Evolutionary conservation across 2,888 invertebrate genomes (phyloP).

Genomic region (Pogonocherus hispidulus): DNA sequence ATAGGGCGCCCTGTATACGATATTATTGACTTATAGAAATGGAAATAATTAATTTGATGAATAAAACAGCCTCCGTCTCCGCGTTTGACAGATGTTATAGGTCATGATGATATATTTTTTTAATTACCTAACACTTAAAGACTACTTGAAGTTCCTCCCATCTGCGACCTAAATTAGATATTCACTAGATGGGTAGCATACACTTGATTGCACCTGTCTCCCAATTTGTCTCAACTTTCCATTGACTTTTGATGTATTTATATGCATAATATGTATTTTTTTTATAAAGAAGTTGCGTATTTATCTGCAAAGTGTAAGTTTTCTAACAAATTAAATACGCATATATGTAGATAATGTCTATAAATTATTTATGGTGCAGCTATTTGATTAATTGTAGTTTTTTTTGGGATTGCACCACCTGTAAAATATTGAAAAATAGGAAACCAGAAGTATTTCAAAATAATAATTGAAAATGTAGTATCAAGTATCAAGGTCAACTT

Average conservation of each 20-base stretch:
- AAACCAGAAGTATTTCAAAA: too few species aligned
- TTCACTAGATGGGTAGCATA: neutral
- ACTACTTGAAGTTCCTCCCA: conserved; percentile 9
- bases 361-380: too few species aligned
- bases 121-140: conserved; percentile 2
- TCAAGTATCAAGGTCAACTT: too few species aligned
- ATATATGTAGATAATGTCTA: too few species aligned
- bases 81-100: conserved; percentile 15
- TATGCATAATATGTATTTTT: too few species aligned
- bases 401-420: too few species aligned
- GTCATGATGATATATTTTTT: conserved; percentile 11
- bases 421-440: too few species aligned
- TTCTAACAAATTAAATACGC: too few species aligned
- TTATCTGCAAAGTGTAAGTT: too few species aligned
- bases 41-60: neutral
- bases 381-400: too few species aligned
- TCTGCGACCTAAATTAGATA: conserved; percentile 16
- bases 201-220: conserved; percentile 9
- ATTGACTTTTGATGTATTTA: neutral
- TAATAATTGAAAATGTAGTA: too few species aligned
- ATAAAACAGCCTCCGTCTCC: conserved; percentile 3
- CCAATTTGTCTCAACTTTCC: neutral
- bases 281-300: too few species aligned
- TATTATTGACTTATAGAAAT: conserved; percentile 18
- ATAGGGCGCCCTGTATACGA: neutral